Evolutionary conservation across 2,797 vertebrate species (phyloP).

Genomic region (Myiotriccus ornatus): DNA sequence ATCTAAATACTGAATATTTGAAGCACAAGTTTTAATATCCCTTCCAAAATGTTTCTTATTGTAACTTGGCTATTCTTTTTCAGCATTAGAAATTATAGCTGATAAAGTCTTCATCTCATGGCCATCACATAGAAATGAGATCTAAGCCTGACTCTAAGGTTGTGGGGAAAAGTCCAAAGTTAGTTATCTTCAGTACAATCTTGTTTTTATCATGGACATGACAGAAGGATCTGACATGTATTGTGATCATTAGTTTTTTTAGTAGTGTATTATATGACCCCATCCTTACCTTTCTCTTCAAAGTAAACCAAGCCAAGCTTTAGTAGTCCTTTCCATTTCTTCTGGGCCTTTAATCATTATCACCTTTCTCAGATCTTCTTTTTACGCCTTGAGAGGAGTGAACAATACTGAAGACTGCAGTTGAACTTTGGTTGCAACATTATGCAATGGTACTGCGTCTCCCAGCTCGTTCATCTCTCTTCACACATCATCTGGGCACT

Average conservation of each 20-base stretch:
- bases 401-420: background rate
- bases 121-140: background rate
- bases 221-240: background rate
- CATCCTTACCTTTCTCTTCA: background rate
- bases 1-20: background rate
- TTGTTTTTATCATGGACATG: background rate
- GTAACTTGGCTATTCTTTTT: background rate
- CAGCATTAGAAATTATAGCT: background rate
- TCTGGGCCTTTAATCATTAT: background rate
- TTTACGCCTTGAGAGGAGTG: background rate
- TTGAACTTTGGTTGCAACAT: background rate
- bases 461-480: accelerated
- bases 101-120: background rate
- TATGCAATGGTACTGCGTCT: background rate
- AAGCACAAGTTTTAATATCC: background rate
- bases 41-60: background rate
- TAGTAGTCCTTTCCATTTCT: background rate
- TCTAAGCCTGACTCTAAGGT: background rate
- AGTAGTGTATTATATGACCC: background rate
- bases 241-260: background rate
- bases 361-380: background rate
- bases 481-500: background rate
- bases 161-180: background rate
- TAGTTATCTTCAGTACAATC: background rate
- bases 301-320: background rate